Evolutionary conservation across 2,888 invertebrate species (phyloP).

Genomic region (Hipparchia semele): DNA sequence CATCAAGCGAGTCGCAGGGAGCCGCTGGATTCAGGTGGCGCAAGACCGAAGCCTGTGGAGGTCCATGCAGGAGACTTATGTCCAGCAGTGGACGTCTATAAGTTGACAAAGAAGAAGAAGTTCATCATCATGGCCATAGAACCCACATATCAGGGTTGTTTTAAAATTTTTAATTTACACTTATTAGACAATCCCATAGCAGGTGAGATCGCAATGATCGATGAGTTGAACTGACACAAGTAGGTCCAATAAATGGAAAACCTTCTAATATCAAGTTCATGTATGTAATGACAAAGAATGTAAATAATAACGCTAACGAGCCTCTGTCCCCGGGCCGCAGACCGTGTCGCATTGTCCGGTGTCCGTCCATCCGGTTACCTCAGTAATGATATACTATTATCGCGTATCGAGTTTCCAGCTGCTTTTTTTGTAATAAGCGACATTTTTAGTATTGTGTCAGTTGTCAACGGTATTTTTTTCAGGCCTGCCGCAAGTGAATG

Average conservation of each 20-base stretch:
- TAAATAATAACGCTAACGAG: constrained; percentile 35
- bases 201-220: too few species aligned
- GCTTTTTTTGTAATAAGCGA: constrained; percentile 36
- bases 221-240: neutral
- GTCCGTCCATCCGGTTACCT: constrained; percentile 47
- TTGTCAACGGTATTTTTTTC: constrained; percentile 30
- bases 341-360: constrained; percentile 53
- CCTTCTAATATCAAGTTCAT: constrained; percentile 18
- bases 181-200: too few species aligned
- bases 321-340: constrained; percentile 40
- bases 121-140: too few species aligned
- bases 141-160: too few species aligned
- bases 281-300: constrained; percentile 27
- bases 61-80: too few species aligned
- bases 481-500: constrained; percentile 5
- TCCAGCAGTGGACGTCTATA: too few species aligned
- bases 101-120: too few species aligned
- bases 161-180: too few species aligned
- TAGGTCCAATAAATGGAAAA: constrained; percentile 1
- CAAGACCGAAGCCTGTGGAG: too few species aligned
- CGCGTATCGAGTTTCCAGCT: constrained; percentile 41
- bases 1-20: too few species aligned
- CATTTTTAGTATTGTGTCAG: constrained; percentile 34
- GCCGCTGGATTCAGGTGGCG: too few species aligned
- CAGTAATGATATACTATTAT: constrained; percentile 48